Percentiles rank a stretch among this genome's conserved stretches.
Conservation (phyloP, 1,140 invertebrate genomes). For the Ips typographus region DNA sequence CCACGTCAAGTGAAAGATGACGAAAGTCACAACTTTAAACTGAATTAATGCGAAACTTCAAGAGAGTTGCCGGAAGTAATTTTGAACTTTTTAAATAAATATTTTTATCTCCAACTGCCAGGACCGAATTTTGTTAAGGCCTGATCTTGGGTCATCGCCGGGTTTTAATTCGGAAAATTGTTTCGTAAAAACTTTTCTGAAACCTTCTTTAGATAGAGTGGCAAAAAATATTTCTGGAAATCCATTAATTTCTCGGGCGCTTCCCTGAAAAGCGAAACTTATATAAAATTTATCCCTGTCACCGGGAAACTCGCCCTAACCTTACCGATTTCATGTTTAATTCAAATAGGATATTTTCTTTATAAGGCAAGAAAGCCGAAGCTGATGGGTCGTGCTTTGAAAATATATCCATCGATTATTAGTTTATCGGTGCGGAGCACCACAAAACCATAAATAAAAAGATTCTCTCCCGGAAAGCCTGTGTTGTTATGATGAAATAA, state of each 20-base stretch:
- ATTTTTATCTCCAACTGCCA: conserved; percentile 7
- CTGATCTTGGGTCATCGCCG: not conserved
- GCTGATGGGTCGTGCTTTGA: conserved; percentile 38
- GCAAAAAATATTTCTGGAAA: conserved; percentile 6
- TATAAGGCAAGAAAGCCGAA: conserved; percentile 42
- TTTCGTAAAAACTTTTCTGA: not conserved
- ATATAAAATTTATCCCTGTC: conserved; percentile 23
- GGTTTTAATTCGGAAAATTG: conserved; percentile 1
- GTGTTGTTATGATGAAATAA: conserved; percentile 25
- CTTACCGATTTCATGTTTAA: conserved; percentile 42
- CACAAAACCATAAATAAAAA: conserved; percentile 40
- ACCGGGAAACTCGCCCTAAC: conserved; percentile 12
- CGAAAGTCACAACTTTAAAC: conserved; percentile 2
- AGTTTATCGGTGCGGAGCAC: conserved; percentile 39
- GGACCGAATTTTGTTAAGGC: not conserved
- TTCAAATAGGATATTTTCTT: conserved; percentile 45
- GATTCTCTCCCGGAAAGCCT: conserved; percentile 14
- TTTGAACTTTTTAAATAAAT: conserved; percentile 17
- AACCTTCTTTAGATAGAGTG: not conserved
- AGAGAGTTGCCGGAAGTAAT: conserved; percentile 1
- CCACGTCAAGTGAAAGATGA: conserved; percentile 4
- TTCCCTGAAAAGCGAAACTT: conserved; percentile 9
- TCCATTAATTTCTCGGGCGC: conserved; percentile 10
- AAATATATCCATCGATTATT: conserved; percentile 45
- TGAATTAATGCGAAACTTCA: conserved; percentile 13